A percentile compares a stretch with the other conserved stretches of the same genome.
Evolutionary conservation across 2,113 vertebrate species (phyloP).

Genomic region (Gallinago undulata): DNA sequence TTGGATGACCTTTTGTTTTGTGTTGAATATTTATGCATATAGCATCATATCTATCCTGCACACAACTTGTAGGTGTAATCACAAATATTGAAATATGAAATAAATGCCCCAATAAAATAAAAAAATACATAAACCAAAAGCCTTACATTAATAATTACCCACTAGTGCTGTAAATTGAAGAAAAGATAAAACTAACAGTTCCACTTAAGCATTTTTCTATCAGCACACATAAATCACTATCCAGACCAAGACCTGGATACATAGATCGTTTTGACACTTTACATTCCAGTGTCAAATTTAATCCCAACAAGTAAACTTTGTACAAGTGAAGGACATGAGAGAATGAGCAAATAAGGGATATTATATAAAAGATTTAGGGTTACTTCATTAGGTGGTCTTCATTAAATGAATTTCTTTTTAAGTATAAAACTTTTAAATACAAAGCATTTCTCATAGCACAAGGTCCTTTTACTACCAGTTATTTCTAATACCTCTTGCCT

Average conservation of each 20-base stretch:
- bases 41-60: background rate
- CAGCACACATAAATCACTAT: background rate
- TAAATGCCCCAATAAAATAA: background rate
- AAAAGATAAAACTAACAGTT: background rate
- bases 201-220: background rate
- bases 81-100: background rate
- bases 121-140: background rate
- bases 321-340: background rate
- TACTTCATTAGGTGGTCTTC: background rate
- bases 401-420: background rate
- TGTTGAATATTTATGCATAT: background rate
- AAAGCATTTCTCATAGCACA: background rate
- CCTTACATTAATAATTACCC: background rate
- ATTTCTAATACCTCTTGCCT: background rate
- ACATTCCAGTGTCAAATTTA: background rate
- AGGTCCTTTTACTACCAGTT: background rate
- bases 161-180: background rate
- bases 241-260: background rate
- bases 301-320: background rate
- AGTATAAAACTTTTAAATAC: background rate
- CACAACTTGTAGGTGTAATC: background rate
- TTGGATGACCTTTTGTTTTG: background rate
- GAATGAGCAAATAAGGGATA: background rate
- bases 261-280: background rate
- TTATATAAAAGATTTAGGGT: background rate